Evolutionary conservation across 2,113 vertebrate genomes (phyloP).

Genomic region (Apodemus speciosus): DNA sequence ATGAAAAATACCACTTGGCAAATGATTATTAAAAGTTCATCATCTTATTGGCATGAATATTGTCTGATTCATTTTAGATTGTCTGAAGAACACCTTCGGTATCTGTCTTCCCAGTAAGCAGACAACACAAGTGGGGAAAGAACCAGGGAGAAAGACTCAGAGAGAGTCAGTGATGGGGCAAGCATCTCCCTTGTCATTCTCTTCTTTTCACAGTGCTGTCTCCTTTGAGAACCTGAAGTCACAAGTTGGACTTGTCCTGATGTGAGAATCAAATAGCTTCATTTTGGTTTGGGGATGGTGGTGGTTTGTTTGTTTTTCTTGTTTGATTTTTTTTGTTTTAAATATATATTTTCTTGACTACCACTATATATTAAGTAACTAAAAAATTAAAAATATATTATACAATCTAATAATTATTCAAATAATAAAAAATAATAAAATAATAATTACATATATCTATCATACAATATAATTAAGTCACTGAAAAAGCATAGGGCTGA

Average conservation of each 20-base stretch:
- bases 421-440: too few relatives aligned
- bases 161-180: neutral
- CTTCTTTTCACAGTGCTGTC: neutral
- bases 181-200: neutral
- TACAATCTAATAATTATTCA: too few relatives aligned
- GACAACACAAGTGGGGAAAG: neutral
- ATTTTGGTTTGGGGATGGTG: neutral
- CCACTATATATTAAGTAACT: neutral
- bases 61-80: neutral
- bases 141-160: neutral
- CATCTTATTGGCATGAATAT: constrained; percentile 29
- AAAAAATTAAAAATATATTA: neutral
- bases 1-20: neutral
- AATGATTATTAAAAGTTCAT: constrained; percentile 3
- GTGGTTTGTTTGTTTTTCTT: neutral
- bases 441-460: too few relatives aligned
- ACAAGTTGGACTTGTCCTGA: neutral
- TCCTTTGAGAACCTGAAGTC: neutral
- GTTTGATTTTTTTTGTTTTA: neutral
- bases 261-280: neutral
- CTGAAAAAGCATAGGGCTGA: neutral
- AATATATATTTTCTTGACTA: neutral
- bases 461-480: too few relatives aligned
- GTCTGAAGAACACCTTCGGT: neutral
- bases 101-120: neutral